phyloP scores from a whole-genome alignment of 2,888 invertebrate genomes.

The Cancer borealis region DNA sequence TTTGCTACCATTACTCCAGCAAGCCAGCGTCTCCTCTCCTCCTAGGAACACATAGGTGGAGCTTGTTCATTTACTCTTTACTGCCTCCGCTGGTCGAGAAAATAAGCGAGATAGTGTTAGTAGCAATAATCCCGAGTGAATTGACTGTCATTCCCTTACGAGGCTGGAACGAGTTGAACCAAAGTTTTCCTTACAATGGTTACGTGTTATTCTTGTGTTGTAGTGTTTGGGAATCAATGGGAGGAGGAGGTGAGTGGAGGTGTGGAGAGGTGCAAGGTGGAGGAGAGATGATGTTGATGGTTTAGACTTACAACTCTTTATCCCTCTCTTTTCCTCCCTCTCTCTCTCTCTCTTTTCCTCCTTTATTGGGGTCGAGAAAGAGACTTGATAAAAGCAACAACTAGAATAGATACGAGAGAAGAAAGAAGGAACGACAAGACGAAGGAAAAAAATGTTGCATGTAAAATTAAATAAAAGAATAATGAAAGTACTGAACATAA shows the following conservation, averaged over 20 bases:
- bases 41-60: not conserved
- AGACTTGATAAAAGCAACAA: not conserved
- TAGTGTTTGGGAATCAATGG: not conserved
- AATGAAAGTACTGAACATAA: not conserved
- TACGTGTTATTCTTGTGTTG: not conserved
- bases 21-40: not conserved
- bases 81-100: not conserved
- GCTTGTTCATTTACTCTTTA: slow-evolving; percentile 1
- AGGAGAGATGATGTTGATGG: not conserved
- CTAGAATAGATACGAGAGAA: not conserved
- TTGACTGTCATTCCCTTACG: not conserved
- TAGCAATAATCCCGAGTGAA: not conserved
- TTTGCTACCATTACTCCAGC: not conserved
- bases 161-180: not conserved
- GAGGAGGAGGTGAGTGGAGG: not conserved
- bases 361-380: not conserved
- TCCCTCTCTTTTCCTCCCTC: not conserved
- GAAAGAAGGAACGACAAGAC: not conserved
- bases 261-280: not conserved
- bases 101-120: not conserved
- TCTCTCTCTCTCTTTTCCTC: not conserved
- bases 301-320: not conserved
- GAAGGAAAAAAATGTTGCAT: not conserved
- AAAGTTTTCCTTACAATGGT: not conserved
- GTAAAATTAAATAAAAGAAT: not conserved